Evolutionary conservation across 2,888 invertebrate species (phyloP).

Genomic region (Neoaliturus tenellus): DNA sequence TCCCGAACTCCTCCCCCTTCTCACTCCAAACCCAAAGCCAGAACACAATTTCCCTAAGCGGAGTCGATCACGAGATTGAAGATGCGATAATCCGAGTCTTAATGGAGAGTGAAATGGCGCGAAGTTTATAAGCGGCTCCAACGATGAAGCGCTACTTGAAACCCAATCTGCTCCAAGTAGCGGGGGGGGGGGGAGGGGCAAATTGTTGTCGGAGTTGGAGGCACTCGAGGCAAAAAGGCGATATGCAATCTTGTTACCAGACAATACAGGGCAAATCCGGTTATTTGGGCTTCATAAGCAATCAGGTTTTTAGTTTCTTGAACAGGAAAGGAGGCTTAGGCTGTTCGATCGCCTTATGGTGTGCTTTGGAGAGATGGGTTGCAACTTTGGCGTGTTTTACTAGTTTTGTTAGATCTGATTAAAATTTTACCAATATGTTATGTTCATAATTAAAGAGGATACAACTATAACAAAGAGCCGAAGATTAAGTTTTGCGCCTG

Average conservation of each 20-base stretch:
- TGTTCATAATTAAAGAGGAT: no score
- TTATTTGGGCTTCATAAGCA: slow-evolving; percentile 18
- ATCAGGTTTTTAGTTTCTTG: slow-evolving; percentile 33
- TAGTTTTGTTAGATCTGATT: no score
- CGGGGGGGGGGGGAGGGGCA: background rate
- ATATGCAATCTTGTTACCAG: slow-evolving; percentile 30
- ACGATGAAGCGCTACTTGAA: background rate
- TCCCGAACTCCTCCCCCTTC: background rate
- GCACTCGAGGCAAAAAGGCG: background rate
- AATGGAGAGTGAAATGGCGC: slow-evolving; percentile 24
- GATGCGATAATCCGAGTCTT: slow-evolving; percentile 20
- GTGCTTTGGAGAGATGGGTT: background rate
- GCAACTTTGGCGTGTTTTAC: no score
- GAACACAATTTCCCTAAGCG: slow-evolving; percentile 13
- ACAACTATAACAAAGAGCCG: no score
- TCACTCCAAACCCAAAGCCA: background rate
- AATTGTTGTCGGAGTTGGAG: background rate
- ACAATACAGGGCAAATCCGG: slow-evolving; percentile 24
- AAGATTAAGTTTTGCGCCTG: no score
- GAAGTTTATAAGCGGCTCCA: background rate
- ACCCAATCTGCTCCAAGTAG: background rate
- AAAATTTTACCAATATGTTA: no score
- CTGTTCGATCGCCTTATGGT: background rate
- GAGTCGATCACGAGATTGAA: background rate
- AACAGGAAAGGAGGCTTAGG: slow-evolving; percentile 25